Evolutionary conservation across 2,113 vertebrate genomes (phyloP).

Genomic region (Ageneiosus marmoratus): DNA sequence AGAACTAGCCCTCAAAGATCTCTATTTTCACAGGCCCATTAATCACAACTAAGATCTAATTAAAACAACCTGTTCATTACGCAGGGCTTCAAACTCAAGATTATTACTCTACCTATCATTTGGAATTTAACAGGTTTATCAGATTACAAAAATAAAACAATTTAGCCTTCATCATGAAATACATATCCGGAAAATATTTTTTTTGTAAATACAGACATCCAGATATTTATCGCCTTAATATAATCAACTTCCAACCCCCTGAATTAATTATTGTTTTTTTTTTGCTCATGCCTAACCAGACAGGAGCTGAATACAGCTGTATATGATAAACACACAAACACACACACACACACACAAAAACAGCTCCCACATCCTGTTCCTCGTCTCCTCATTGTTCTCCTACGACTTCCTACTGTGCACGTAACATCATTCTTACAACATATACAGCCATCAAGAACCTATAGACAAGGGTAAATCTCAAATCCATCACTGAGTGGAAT

Average conservation of each 20-base stretch:
- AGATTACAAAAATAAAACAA: too few species aligned
- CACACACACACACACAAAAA: conserved; percentile 29
- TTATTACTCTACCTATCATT: neutral
- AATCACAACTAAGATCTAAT: neutral
- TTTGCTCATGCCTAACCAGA: conserved; percentile 13
- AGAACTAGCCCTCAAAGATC: neutral
- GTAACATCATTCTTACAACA: conserved; percentile 38
- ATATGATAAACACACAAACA: neutral
- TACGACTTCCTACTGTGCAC: conserved; percentile 48
- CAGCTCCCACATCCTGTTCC: conserved; percentile 49
- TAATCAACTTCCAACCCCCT: neutral
- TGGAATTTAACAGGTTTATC: neutral
- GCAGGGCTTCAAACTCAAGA: neutral
- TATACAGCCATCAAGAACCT: conserved; percentile 38
- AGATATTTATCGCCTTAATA: conserved; percentile 4
- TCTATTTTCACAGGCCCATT: neutral
- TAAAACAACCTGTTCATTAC: conserved; percentile 9
- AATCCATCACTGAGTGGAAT: neutral
- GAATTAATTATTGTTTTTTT: neutral
- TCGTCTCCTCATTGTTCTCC: conserved; percentile 55
- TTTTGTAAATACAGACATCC: neutral
- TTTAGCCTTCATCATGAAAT: neutral
- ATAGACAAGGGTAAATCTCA: neutral
- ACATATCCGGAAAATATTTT: neutral
- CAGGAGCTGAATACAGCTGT: conserved; percentile 10